Evolutionary conservation across 2,888 invertebrate genomes (phyloP), one percentile per base, ranked within the genome.

Genomic region (Cephalotes varians): DNA sequence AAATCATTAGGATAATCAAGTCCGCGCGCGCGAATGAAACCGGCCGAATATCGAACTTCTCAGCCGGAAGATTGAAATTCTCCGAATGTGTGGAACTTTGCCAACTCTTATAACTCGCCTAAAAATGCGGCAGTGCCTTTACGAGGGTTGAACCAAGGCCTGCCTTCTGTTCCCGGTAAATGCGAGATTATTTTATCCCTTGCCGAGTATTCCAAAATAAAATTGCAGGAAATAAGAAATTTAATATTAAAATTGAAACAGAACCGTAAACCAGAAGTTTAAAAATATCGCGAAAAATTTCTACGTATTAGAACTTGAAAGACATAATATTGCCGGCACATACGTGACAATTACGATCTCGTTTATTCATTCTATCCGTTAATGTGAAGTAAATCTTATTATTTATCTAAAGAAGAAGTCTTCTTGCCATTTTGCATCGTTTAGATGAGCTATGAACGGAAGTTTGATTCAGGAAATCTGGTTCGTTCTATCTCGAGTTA

Each of bases 1-100:
- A 79, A 79, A 71, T 79, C 77, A 79, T 79, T 79, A 79, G 56
- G 56, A 58, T 79, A 79, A 79, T 79, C 77, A 79, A 34, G 58
- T 79, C 15, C 56, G 64, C 25, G 40, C 64, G 40, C 44, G 44
- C 64, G 34, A 71, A 44, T 71, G 71, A 79, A 56, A 58, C 77
- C 25, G 25, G 44, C 77, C 77, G 56, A 79, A 79, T 79, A 79
- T 79, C 77, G 56, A 79, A 58, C 67, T 79, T 71, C 44, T 58
- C 56, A 40, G 44, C 77, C 44, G 77, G 47, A 79, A 79, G 71
- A 79, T 79, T 79, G 77, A 79, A 79, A 79, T 79, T 79, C 71
- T n/a, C 21, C 21, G 25, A 79, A 56, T 71, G 77, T 71, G 71
- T 79, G 77, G 77, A 79, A 71, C 56, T 71, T 58, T 71, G 77